Evolutionary conservation across 37 sponge, comb jelly and placozoan species (phyloP).

Genomic region (Spongilla lacustris): DNA sequence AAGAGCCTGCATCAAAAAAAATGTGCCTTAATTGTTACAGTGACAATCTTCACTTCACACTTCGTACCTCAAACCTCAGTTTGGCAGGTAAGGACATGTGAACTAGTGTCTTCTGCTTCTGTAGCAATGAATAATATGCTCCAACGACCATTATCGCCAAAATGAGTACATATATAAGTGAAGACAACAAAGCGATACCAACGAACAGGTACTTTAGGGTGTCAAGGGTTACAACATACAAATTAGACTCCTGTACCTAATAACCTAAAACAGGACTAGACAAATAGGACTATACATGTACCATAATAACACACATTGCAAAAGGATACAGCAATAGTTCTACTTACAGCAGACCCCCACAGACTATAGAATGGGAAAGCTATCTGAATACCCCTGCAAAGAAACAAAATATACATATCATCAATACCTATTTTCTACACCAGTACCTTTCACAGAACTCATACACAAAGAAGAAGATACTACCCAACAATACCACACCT

Average conservation of each 20-base stretch:
- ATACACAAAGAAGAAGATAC: slow-evolving; percentile 63
- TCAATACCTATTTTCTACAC: neutral
- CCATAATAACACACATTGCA: too few relatives aligned
- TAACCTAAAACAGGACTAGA: neutral
- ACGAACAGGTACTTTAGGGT: slow-evolving; percentile 25
- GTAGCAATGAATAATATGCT: slow-evolving; percentile 6
- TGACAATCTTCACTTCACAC: neutral
- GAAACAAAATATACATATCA: neutral
- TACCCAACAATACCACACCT: slow-evolving; percentile 28
- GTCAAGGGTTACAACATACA: neutral
- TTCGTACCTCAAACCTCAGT: slow-evolving; percentile 9
- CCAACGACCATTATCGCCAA: slow-evolving; percentile 16
- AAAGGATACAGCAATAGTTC: slow-evolving; percentile 59
- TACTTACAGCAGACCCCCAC: slow-evolving; percentile 49
- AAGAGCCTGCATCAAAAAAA: neutral
- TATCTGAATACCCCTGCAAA: slow-evolving; percentile 37
- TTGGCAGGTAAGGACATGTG: slow-evolving; percentile 5
- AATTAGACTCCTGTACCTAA: neutral
- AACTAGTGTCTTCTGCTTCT: slow-evolving; percentile 18
- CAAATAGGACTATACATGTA: too few relatives aligned
- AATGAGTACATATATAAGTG: slow-evolving; percentile 23
- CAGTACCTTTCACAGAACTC: slow-evolving; percentile 85
- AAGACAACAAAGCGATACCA: slow-evolving; percentile 24
- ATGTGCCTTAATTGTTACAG: neutral
- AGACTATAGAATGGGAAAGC: slow-evolving; percentile 58